phyloP scores from a whole-genome alignment of 2,797 vertebrate species.

The Serranus cabrilla region DNA sequence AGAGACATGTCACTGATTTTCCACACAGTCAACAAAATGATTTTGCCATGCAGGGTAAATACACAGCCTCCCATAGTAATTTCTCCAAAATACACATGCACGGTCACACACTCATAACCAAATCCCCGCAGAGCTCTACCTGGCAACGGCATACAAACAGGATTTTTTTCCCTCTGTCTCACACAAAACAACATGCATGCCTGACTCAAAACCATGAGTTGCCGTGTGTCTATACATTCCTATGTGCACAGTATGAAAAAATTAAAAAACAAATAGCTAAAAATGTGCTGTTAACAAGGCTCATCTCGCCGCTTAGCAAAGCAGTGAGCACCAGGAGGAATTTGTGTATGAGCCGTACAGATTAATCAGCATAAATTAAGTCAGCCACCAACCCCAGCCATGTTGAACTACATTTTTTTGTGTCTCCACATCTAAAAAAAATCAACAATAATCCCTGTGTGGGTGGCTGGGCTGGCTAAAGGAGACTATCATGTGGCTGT shows the following conservation, averaged over 20 bases:
- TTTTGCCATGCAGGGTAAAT: constrained; percentile 76
- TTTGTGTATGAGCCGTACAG: constrained; percentile 44
- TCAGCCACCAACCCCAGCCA: constrained; percentile 38
- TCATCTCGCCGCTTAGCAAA: constrained; percentile 26
- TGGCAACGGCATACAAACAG: constrained; percentile 70
- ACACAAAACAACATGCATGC: constrained; percentile 58
- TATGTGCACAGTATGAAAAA: not conserved
- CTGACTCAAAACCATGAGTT: constrained; percentile 21
- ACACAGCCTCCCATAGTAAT: constrained; percentile 67
- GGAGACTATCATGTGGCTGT: constrained; percentile 59
- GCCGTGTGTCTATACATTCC: constrained; percentile 16
- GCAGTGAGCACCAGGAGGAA: constrained; percentile 13
- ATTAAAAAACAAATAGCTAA: constrained; percentile 16
- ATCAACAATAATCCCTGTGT: constrained; percentile 65
- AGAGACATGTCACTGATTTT: constrained; percentile 77
- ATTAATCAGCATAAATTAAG: constrained; percentile 75
- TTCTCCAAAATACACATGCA: constrained; percentile 64
- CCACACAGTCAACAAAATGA: constrained; percentile 77
- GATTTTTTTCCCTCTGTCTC: constrained; percentile 34
- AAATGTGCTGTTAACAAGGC: constrained; percentile 18
- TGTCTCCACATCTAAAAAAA: constrained; percentile 36
- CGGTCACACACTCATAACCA: constrained; percentile 51
- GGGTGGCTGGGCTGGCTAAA: constrained; percentile 64
- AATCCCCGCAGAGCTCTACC: constrained; percentile 68
- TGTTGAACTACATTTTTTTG: constrained; percentile 50